These are phyloP conservation scores for Microplitis demolitor DNA, from an alignment of 1,140 invertebrate genomes.

Conservation along the genomic window DNA sequence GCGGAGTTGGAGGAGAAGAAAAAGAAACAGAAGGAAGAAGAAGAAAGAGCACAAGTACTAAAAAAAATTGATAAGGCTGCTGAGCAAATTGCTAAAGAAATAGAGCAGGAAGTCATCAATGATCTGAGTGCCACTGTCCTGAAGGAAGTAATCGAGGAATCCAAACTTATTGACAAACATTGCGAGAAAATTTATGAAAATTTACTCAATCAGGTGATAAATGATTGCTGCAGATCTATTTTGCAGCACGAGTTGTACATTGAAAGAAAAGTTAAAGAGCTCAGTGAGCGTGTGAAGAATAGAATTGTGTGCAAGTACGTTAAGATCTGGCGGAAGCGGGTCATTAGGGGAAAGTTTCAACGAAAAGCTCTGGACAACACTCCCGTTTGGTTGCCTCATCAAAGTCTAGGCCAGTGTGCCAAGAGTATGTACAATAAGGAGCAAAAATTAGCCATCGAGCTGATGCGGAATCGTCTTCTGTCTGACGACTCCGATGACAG, in stretches of 20 bases:
- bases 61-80: constrained; percentile 39
- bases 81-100: constrained; percentile 48
- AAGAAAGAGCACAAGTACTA: constrained; percentile 39
- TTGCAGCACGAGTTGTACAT: constrained; percentile 41
- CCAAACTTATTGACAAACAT: constrained; percentile 29
- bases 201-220: constrained; percentile 49
- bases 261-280: constrained; percentile 39
- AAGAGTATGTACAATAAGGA: constrained; percentile 56
- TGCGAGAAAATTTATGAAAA: constrained; percentile 39
- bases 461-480: constrained; percentile 52
- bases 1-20: constrained; percentile 35
- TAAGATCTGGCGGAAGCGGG: constrained; percentile 58
- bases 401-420: constrained; percentile 62
- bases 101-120: constrained; percentile 50
- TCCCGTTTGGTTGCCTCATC: constrained; percentile 66
- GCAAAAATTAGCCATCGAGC: constrained; percentile 61
- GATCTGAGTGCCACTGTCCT: constrained; percentile 51
- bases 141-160: constrained; percentile 51
- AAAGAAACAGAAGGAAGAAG: constrained; percentile 44
- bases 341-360: constrained; percentile 47
- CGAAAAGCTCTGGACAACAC: constrained; percentile 64
- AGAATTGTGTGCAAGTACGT: constrained; percentile 56
- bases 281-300: constrained; percentile 37
- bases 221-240: constrained; percentile 36
- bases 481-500: background rate